Evolutionary conservation across 2,888 invertebrate species (phyloP).

Genomic region (Drosophila meridiana): DNA sequence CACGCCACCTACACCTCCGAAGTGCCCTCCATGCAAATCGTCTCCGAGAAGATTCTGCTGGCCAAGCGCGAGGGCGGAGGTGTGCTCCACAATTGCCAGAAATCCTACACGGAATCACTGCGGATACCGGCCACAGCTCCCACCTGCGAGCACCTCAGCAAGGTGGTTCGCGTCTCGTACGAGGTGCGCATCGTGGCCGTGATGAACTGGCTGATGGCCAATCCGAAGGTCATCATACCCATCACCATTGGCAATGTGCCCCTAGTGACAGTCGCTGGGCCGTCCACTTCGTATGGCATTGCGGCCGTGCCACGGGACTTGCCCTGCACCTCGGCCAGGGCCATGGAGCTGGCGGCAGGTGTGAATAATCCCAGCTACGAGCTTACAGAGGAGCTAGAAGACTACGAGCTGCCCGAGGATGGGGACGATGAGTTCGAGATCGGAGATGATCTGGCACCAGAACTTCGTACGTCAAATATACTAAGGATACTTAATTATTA

Average conservation of each 20-base stretch:
- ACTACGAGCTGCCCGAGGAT: slow-evolving; percentile 66
- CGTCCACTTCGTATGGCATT: slow-evolving; percentile 9
- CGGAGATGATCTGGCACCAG: slow-evolving; percentile 57
- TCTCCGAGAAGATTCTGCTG: slow-evolving; percentile 79
- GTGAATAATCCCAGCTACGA: slow-evolving; percentile 49
- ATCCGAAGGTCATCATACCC: slow-evolving; percentile 80
- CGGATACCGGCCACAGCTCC: slow-evolving; percentile 84
- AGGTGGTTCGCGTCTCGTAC: slow-evolving; percentile 83
- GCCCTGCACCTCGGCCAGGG: slow-evolving; percentile 79
- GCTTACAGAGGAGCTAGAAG: slow-evolving; percentile 60
- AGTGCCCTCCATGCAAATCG: slow-evolving; percentile 70
- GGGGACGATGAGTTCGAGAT: slow-evolving; percentile 65
- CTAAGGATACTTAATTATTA: neutral
- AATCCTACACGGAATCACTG: slow-evolving; percentile 74
- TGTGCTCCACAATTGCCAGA: slow-evolving; percentile 60
- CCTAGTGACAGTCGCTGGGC: slow-evolving; percentile 52
- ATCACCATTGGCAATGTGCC: slow-evolving; percentile 84
- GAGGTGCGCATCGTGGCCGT: slow-evolving; percentile 81
- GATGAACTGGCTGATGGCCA: slow-evolving; percentile 79
- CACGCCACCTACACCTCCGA: slow-evolving; percentile 84
- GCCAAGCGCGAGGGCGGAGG: slow-evolving; percentile 76
- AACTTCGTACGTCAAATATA: slow-evolving; percentile 64
- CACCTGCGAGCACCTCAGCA: slow-evolving; percentile 82
- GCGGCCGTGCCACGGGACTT: slow-evolving; percentile 57
- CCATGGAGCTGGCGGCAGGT: slow-evolving; percentile 54